These are phyloP conservation scores for Datnioides undecimradiatus DNA, from an alignment of 2,113 vertebrate genomes.

Conservation along the genomic window DNA sequence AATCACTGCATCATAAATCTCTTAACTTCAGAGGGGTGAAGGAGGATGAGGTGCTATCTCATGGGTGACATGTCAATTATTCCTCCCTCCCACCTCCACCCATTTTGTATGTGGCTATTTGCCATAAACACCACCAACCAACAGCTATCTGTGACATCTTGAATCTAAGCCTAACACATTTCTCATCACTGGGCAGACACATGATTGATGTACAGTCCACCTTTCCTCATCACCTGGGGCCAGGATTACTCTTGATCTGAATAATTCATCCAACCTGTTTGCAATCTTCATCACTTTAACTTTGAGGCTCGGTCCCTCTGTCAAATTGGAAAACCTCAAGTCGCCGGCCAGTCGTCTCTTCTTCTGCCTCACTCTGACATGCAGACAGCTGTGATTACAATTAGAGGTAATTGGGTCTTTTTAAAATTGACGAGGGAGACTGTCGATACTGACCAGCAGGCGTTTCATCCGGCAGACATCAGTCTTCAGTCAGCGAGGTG, in stretches of 20 bases:
- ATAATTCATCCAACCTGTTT: conserved; percentile 66
- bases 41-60: conserved; percentile 67
- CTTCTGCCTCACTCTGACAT: conserved; percentile 32
- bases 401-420: conserved; percentile 61
- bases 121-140: conserved; percentile 50
- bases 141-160: conserved; percentile 44
- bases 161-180: conserved; percentile 47
- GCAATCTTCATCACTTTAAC: conserved; percentile 53
- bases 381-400: conserved; percentile 57
- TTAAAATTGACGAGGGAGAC: conserved; percentile 41
- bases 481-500: conserved; percentile 46
- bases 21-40: conserved; percentile 48
- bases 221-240: conserved; percentile 50
- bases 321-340: conserved; percentile 34
- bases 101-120: conserved; percentile 62
- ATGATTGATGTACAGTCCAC: conserved; percentile 54
- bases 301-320: conserved; percentile 26
- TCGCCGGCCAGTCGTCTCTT: background rate
- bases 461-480: conserved; percentile 55
- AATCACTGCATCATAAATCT: conserved; percentile 73
- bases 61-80: conserved; percentile 73
- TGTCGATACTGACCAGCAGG: conserved; percentile 58
- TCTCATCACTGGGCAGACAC: conserved; percentile 28
- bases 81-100: conserved; percentile 39
- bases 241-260: conserved; percentile 59